phyloP scores from a whole-genome alignment of 2,888 invertebrate genomes.

The Orchesellides sinensis region DNA sequence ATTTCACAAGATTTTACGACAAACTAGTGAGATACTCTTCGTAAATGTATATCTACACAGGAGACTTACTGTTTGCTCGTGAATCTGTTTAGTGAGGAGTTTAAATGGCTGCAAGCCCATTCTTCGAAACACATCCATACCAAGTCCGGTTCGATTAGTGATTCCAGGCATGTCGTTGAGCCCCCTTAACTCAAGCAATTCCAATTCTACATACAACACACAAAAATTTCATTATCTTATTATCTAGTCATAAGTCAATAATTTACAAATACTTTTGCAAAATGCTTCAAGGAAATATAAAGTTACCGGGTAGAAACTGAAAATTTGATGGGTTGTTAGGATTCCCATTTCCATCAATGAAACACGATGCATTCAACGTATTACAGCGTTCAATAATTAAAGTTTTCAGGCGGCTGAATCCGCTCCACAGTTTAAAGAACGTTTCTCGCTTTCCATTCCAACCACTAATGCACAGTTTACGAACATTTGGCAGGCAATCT shows the following conservation, averaged over 20 bases:
- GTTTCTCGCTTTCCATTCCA: constrained; percentile 30
- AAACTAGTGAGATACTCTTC: neutral
- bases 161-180: constrained; percentile 38
- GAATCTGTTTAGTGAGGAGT: constrained; percentile 6
- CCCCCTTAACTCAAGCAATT: constrained; percentile 19
- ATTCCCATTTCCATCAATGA: constrained; percentile 44
- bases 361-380: constrained; percentile 19
- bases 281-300: neutral
- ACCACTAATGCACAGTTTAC: constrained; percentile 1
- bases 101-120: constrained; percentile 12
- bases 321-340: constrained; percentile 23
- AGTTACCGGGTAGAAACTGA: neutral
- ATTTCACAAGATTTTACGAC: neutral
- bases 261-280: neutral
- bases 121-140: neutral
- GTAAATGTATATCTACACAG: neutral
- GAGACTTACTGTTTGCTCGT: too few species aligned
- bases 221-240: neutral
- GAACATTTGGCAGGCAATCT: neutral
- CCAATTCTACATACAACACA: constrained; percentile 19
- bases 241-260: too few species aligned
- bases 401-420: constrained; percentile 14
- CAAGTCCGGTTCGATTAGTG: neutral
- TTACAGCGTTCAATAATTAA: constrained; percentile 17
- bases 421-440: constrained; percentile 28